These are phyloP conservation scores for Aporophyla lueneburgensis DNA, from an alignment of 2,888 invertebrate genomes.

Conservation along the genomic window DNA sequence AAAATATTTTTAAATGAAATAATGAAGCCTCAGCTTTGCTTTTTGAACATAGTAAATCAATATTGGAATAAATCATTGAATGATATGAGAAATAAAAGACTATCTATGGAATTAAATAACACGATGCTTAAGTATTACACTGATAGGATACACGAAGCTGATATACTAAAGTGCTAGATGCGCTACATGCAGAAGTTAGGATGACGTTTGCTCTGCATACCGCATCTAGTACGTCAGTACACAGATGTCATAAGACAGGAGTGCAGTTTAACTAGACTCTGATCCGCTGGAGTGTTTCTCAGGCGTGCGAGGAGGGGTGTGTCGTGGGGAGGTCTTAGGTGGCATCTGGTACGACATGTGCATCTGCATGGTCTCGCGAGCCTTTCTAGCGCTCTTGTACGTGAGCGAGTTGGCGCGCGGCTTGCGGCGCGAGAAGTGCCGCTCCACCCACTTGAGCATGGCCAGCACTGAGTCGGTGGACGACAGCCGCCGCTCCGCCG, in stretches of 20 bases:
- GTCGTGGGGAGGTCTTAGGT: slow-evolving; percentile 78
- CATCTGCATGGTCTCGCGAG: slow-evolving; percentile 93
- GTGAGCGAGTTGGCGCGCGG: slow-evolving; percentile 93
- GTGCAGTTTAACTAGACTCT: slow-evolving; percentile 82
- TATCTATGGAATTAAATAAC: slow-evolving; percentile 58
- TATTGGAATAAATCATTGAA: slow-evolving; percentile 34
- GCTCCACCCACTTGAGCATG: slow-evolving; percentile 97
- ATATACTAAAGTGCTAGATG: slow-evolving; percentile 27
- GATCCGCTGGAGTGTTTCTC: slow-evolving; percentile 84
- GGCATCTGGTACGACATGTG: slow-evolving; percentile 93
- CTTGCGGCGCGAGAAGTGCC: slow-evolving; percentile 95
- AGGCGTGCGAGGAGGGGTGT: slow-evolving; percentile 80
- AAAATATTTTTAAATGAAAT: background rate
- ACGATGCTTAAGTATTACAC: slow-evolving; percentile 45
- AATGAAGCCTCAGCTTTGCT: slow-evolving; percentile 31
- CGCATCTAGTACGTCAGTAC: slow-evolving; percentile 34
- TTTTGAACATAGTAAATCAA: slow-evolving; percentile 17
- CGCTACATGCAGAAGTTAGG: background rate
- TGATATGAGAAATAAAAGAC: slow-evolving; percentile 44
- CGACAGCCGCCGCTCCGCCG: slow-evolving; percentile 96
- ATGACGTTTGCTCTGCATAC: background rate
- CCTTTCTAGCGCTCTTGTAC: slow-evolving; percentile 91
- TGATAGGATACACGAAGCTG: slow-evolving; percentile 37
- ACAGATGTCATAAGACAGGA: slow-evolving; percentile 2
- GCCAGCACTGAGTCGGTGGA: slow-evolving; percentile 97